phyloP scores from a whole-genome alignment of 2,113 vertebrate species.

The Pterocles orientalis region DNA sequence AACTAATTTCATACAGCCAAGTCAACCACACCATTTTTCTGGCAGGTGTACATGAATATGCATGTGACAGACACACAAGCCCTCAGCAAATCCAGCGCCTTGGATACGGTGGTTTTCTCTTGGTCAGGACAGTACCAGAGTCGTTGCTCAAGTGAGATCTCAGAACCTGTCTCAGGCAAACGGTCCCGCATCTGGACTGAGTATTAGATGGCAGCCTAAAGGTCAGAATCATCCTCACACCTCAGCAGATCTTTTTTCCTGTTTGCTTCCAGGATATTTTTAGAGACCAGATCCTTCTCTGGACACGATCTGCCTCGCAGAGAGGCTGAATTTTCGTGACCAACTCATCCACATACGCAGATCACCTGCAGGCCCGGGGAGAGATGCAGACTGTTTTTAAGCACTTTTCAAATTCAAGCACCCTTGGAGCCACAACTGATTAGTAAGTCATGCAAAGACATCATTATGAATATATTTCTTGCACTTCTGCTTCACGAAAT shows the following conservation, averaged over 20 bases:
- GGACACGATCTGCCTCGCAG: not conserved
- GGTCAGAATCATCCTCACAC: constrained; percentile 11
- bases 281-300: constrained; percentile 32
- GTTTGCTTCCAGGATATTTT: constrained; percentile 51
- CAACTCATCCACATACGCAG: not conserved
- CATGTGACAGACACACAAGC: not conserved
- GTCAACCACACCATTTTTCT: not conserved
- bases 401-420: constrained; percentile 9
- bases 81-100: not conserved
- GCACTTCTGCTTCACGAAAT: not conserved
- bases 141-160: not conserved
- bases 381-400: not conserved
- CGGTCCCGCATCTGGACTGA: not conserved
- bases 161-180: not conserved
- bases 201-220: constrained; percentile 53
- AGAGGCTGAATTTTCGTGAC: not conserved
- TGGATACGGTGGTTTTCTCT: not conserved
- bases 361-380: not conserved
- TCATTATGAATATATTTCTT: not conserved
- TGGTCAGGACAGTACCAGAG: not conserved
- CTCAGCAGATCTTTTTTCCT: constrained; percentile 46
- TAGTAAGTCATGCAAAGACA: not conserved
- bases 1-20: not conserved
- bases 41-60: not conserved
- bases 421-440: not conserved